Evolutionary conservation across 2,113 vertebrate species (phyloP).

Genomic region (Podocnemis expansa): DNA sequence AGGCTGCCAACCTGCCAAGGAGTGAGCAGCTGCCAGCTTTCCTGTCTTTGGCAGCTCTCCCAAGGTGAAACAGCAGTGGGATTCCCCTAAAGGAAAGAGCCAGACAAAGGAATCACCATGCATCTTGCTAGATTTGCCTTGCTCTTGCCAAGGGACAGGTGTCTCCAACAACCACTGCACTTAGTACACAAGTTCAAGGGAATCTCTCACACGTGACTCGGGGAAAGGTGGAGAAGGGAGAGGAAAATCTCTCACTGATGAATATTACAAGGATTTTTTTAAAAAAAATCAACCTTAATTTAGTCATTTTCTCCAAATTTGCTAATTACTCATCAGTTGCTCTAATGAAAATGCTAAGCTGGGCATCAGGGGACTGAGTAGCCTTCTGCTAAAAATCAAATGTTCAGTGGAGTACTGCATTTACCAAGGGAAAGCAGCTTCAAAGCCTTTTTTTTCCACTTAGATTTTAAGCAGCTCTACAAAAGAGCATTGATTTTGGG

Average conservation of each 20-base stretch:
- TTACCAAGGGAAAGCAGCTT: constrained; percentile 62
- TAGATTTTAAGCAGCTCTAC: constrained; percentile 74
- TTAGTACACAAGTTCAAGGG: fast-evolving
- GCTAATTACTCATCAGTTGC: constrained; percentile 52
- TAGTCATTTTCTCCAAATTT: neutral
- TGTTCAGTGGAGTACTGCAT: neutral
- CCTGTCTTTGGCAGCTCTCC: constrained; percentile 64
- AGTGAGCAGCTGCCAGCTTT: constrained; percentile 5
- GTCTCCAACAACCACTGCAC: fast-evolving
- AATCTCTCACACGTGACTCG: fast-evolving
- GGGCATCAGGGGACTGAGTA: neutral
- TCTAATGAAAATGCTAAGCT: constrained; percentile 7
- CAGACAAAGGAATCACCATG: constrained; percentile 18
- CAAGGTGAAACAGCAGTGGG: constrained; percentile 54
- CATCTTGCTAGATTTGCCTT: fast-evolving
- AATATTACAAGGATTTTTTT: neutral
- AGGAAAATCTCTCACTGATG: fast-evolving
- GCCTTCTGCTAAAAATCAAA: constrained; percentile 40
- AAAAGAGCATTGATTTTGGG: constrained; percentile 76
- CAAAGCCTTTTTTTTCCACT: constrained; percentile 73
- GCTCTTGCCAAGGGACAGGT: neutral
- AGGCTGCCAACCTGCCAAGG: constrained; percentile 62
- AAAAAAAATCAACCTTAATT: neutral
- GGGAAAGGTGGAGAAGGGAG: neutral
- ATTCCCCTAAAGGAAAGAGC: constrained; percentile 47